Conservation (phyloP, 2,797 vertebrate genomes). For the Ctenochaetus hawaiiensis region DNA sequence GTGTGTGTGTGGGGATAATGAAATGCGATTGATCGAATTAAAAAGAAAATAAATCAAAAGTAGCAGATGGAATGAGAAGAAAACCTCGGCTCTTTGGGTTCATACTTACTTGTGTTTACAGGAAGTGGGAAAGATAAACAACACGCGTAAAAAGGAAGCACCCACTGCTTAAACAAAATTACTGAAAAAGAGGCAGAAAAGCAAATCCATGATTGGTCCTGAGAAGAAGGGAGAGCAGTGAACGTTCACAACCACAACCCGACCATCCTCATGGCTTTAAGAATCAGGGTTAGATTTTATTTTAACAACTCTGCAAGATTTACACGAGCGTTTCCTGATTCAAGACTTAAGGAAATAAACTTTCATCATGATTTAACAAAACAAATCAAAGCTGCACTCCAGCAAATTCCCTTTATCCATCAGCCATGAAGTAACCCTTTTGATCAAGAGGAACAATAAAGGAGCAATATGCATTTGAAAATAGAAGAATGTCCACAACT, state of each 20-base stretch:
- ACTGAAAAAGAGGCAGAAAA: not conserved
- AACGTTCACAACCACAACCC: not conserved
- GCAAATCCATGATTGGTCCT: conserved; percentile 15
- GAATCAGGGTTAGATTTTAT: not conserved
- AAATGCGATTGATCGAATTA: conserved; percentile 48
- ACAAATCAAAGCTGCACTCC: not conserved
- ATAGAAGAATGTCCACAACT: not conserved
- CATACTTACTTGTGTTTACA: conserved; percentile 42
- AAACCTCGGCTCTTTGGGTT: conserved; percentile 64
- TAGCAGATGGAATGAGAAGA: conserved; percentile 61
- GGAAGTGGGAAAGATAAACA: conserved; percentile 47
- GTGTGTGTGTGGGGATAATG: conserved; percentile 24
- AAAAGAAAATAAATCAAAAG: conserved; percentile 43
- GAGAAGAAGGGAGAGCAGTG: conserved; percentile 4
- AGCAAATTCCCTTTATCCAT: not conserved
- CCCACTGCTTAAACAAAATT: conserved; percentile 9
- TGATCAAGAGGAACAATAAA: not conserved
- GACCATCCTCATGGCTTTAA: not conserved
- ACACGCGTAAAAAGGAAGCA: conserved; percentile 17
- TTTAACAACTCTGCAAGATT: conserved; percentile 2
- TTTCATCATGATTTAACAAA: not conserved
- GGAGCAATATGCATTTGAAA: not conserved
- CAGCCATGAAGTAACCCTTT: not conserved
- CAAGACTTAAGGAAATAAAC: not conserved
- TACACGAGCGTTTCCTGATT: not conserved